Base-by-base conservation (phyloP, 2,888 invertebrate genomes). In the Dryococelus australis region DNA sequence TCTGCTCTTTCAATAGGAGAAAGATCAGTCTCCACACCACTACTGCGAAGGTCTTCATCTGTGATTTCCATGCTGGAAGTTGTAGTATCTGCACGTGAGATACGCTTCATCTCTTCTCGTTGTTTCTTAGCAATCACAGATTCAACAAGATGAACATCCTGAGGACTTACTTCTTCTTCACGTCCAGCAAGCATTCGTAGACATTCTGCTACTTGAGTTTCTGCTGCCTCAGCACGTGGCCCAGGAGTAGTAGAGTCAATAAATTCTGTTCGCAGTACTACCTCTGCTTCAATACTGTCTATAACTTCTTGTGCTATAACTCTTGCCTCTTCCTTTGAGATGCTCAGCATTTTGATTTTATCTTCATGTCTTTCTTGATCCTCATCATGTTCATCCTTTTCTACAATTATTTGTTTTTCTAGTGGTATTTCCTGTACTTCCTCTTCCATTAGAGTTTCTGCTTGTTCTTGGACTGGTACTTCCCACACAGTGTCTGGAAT, bases 31-130 rank as follows among this genome's bases (percentile, higher is more conserved):
- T 95, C 95, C 88, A 94, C 94, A 87, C 95, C 95, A 91, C 95
- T 96, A 91, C 95, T 96, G 90, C 94, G 94, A 89, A 96, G 94
- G 91, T 96, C 96, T 93, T 96, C 96, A 90, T 94, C 94, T 24
- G 94, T 94, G 90, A 87, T 93, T 91, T 94, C 94, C 91, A 94
- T 93, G 89, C 94, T 94, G 0, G 94, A 93, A 12, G 93, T 92
- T 91, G 93, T 93, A 43, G 93, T 93, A 88, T 93, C 93, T 78
- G 92, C 92, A 9, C 93, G 91, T 12, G 92, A 91, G 65, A 93
- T 90, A 90, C 91, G 92, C 43, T 92, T 88, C 35, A 89, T 90
- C 88, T 93, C 90, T 89, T 93, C 92, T 88, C 92, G 90, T 90
- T 93, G 93, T 89, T 93, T 92, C 88, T 93, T 91, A 12, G 92